Conservation (phyloP, 2,797 vertebrate genomes). For the Clamator glandarius region DNA sequence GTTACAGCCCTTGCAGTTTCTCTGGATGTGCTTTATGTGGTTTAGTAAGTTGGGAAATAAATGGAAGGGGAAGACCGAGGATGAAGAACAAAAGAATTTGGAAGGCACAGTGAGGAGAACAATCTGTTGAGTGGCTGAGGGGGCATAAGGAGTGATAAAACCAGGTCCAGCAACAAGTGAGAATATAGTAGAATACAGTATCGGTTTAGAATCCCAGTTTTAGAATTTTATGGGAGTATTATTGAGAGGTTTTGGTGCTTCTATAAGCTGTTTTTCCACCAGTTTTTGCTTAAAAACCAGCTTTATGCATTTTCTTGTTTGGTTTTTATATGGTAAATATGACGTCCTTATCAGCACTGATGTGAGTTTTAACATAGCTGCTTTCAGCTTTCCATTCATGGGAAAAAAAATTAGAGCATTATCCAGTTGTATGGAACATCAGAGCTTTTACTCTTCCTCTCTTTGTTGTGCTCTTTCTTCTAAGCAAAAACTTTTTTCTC, state of each 20-base stretch:
- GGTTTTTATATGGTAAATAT: conserved; percentile 7
- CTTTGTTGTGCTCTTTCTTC: background rate
- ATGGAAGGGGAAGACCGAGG: background rate
- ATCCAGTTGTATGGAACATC: background rate
- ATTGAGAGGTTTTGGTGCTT: background rate
- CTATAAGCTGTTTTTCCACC: background rate
- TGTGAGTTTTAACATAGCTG: background rate
- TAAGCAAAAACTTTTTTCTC: background rate
- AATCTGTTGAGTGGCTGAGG: background rate
- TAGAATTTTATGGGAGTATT: background rate
- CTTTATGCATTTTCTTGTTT: background rate
- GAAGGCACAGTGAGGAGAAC: background rate
- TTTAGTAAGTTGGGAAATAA: background rate
- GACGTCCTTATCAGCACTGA: background rate
- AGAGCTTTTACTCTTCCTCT: background rate
- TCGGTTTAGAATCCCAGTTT: background rate
- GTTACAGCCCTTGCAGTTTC: rapidly evolving
- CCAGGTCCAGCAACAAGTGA: background rate
- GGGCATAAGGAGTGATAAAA: background rate
- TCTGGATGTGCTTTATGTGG: background rate
- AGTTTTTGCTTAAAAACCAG: background rate
- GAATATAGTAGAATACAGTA: rapidly evolving
- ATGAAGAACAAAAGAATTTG: background rate
- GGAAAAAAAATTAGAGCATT: background rate
- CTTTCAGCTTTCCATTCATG: background rate